Percentiles rank a stretch among this genome's conserved stretches.
Conservation (phyloP, 2,113 vertebrate genomes). For the Micronycteris hirsuta region DNA sequence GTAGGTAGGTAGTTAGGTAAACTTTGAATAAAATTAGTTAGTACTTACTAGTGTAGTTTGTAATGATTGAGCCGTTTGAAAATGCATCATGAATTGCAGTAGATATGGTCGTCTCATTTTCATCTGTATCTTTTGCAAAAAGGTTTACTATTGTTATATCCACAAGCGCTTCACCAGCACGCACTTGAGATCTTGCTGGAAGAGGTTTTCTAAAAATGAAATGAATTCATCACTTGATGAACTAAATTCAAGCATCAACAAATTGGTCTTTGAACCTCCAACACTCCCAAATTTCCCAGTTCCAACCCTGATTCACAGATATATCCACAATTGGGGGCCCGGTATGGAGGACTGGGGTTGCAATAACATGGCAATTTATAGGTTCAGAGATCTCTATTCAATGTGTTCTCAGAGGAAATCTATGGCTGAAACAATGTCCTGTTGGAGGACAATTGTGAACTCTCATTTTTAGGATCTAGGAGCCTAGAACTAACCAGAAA, state of each 20-base stretch:
- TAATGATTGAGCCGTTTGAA: accelerated
- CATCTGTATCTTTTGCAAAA: accelerated
- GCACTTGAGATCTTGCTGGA: conserved; percentile 1
- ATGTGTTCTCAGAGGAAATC: background rate
- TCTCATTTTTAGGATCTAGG: background rate
- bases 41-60: accelerated
- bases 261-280: background rate
- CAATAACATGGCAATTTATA: background rate
- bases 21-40: background rate
- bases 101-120: accelerated
- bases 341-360: background rate
- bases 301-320: background rate
- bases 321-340: background rate
- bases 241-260: background rate
- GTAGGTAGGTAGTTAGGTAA: background rate
- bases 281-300: background rate
- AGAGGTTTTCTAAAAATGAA: background rate
- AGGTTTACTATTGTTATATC: background rate
- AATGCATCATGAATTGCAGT: accelerated
- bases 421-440: background rate
- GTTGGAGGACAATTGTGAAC: background rate
- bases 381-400: background rate
- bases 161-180: accelerated
- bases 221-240: background rate
- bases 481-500: background rate